These are phyloP conservation scores for Hydraecia micacea DNA, from an alignment of 2,888 invertebrate species.

Conservation along the genomic window DNA sequence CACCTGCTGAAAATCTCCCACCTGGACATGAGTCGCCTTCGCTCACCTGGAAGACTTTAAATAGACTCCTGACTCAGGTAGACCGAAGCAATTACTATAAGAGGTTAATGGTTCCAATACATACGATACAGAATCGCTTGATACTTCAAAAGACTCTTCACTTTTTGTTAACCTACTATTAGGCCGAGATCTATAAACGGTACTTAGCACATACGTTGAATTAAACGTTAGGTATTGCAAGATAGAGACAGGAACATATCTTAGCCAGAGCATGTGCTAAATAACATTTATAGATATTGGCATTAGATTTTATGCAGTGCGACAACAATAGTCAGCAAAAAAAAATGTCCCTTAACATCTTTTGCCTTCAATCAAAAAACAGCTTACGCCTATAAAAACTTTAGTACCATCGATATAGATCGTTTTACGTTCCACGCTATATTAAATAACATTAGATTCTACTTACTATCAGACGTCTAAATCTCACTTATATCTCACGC, in stretches of 20 bases:
- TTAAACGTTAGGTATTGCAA: background rate
- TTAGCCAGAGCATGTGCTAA: background rate
- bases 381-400: slow-evolving; percentile 35
- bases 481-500: slow-evolving; percentile 44
- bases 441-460: slow-evolving; percentile 40
- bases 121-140: background rate
- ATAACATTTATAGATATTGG: background rate
- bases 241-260: background rate
- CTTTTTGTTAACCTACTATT: background rate
- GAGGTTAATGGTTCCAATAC: too few relatives aligned
- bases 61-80: background rate
- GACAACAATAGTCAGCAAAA: background rate
- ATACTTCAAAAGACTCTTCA: background rate
- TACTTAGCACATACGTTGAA: background rate
- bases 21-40: background rate
- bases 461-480: slow-evolving; percentile 43
- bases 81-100: too few relatives aligned
- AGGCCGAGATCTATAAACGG: background rate
- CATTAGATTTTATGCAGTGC: background rate
- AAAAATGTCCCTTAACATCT: background rate
- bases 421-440: slow-evolving; percentile 37
- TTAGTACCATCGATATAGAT: slow-evolving; percentile 39
- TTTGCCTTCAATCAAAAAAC: slow-evolving; percentile 41
- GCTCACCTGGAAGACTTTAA: background rate
- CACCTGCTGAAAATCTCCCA: background rate